phyloP scores from a whole-genome alignment of 23 tunicate species.

The Ascidia mentula region DNA sequence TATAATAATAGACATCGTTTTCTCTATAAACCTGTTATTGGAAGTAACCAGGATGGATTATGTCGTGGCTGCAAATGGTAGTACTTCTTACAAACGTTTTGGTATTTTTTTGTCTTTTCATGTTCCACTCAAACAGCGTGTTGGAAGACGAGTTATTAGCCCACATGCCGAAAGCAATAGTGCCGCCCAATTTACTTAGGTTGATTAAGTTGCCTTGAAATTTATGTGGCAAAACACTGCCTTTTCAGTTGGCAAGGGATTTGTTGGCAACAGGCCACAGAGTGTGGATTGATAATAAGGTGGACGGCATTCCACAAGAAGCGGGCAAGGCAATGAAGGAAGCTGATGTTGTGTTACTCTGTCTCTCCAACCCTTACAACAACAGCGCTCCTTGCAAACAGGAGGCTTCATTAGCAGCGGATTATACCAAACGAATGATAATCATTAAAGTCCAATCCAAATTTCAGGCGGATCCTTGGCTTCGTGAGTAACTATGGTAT shows the following conservation, averaged over 20 bases:
- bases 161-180: too few relatives aligned
- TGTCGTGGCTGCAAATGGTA: too few relatives aligned
- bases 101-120: too few relatives aligned
- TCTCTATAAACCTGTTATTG: too few relatives aligned
- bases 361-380: not conserved
- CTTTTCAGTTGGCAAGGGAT: not conserved
- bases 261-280: not conserved
- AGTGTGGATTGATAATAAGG: not conserved
- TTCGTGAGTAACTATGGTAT: not conserved
- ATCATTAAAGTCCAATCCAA: not conserved
- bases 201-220: too few relatives aligned
- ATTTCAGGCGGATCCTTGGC: not conserved
- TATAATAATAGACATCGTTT: too few relatives aligned
- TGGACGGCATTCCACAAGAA: not conserved
- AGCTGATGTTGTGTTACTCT: not conserved
- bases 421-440: not conserved
- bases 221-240: too few relatives aligned
- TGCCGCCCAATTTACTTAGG: too few relatives aligned
- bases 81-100: too few relatives aligned
- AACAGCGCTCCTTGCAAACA: not conserved
- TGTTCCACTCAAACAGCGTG: too few relatives aligned
- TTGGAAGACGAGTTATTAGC: too few relatives aligned
- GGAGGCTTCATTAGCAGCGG: not conserved
- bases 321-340: not conserved
- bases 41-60: too few relatives aligned